These are phyloP conservation scores for Distichodus sexfasciatus DNA, from an alignment of 2,797 vertebrate genomes.

Conservation along the genomic window DNA sequence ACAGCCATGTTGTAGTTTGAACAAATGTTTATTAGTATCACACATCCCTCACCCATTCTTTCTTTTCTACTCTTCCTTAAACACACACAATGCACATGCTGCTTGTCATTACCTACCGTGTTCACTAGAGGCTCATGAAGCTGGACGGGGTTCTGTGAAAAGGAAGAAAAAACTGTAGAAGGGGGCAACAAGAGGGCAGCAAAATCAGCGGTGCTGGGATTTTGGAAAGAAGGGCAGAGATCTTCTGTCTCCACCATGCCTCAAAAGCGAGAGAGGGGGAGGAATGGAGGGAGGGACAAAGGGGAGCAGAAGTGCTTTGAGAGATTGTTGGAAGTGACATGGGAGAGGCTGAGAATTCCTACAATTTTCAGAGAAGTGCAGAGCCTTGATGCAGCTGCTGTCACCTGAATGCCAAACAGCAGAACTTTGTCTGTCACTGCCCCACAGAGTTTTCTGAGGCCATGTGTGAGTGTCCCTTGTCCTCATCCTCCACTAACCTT, in stretches of 20 bases:
- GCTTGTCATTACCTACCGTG: background rate
- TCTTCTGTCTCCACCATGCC: too few species aligned
- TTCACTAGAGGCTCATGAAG: background rate
- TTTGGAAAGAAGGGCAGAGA: too few species aligned
- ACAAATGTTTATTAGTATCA: background rate
- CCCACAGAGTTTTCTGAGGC: background rate
- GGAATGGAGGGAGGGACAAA: background rate
- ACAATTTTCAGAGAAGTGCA: slow-evolving; percentile 27
- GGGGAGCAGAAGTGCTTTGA: background rate
- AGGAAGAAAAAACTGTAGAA: too few species aligned
- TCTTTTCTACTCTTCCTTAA: background rate
- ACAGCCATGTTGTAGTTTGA: too few species aligned
- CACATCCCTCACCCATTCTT: background rate
- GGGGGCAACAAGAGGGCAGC: too few species aligned
- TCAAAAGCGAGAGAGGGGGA: too few species aligned
- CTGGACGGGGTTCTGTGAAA: too few species aligned
- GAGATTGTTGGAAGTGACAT: slow-evolving; percentile 25
- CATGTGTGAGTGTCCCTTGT: background rate
- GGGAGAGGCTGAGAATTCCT: slow-evolving; percentile 33
- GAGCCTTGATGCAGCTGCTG: background rate
- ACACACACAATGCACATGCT: background rate
- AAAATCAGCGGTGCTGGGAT: too few species aligned
- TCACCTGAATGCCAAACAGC: slow-evolving; percentile 8
- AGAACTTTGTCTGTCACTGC: slow-evolving; percentile 11
- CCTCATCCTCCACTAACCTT: slow-evolving; percentile 2